A percentile compares a stretch with the other conserved stretches of the same genome.
These are phyloP conservation scores for western clawed frog (Xenopus tropicalis) DNA, from an alignment of 2,113 vertebrate species.

Conservation along the genomic window UCB_Xtro_10.0 CM004445.2:62186501-62187000, in stretches of 20 bases:
- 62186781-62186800: slow-evolving; percentile 18
- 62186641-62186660: neutral
- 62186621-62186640: neutral
- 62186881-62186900: slow-evolving; percentile 54
- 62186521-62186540: no score
- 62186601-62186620: neutral
- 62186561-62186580: no score
- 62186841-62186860: slow-evolving; percentile 46
- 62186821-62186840: slow-evolving; percentile 16
- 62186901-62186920: slow-evolving; percentile 64
- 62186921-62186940: slow-evolving; percentile 56
- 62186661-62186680: neutral
- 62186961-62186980: slow-evolving; percentile 42
- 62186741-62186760: neutral
- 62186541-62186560: no score
- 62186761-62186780: slow-evolving; percentile 37
- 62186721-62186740: neutral
- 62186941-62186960: slow-evolving; percentile 51
- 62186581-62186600: no score
- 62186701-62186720: no score
- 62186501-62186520: no score
- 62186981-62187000: slow-evolving; percentile 20
- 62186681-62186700: no score
- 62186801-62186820: slow-evolving; percentile 14
- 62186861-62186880: slow-evolving; percentile 48